These are phyloP conservation scores for Adoxophyes honmai DNA, from an alignment of 1,140 invertebrate species.

Conservation along the genomic window DNA sequence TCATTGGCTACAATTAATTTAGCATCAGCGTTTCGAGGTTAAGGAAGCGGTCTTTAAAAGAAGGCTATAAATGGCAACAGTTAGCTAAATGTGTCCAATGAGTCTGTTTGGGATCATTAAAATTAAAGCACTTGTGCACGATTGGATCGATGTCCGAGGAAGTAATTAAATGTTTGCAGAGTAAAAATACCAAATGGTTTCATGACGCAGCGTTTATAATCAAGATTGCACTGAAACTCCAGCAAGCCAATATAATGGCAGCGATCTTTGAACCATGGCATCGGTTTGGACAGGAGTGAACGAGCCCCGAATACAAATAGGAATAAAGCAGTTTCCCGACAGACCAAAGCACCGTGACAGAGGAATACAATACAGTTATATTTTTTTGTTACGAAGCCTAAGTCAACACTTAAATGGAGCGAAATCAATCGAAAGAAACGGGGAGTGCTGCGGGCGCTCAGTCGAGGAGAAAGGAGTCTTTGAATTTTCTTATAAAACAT, in stretches of 20 bases:
- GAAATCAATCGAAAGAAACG: conserved; percentile 1
- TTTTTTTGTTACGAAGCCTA: background rate
- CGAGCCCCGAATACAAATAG: no score
- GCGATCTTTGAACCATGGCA: no score
- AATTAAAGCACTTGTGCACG: background rate
- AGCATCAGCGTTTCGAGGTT: background rate
- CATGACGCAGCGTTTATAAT: background rate
- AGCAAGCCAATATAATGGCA: no score
- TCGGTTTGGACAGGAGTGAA: no score
- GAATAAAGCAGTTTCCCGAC: no score
- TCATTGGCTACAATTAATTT: background rate
- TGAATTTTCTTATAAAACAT: background rate
- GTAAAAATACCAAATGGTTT: background rate
- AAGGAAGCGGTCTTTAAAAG: background rate
- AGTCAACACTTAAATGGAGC: conserved; percentile 11
- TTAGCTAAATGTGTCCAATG: conserved; percentile 3
- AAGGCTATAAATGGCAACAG: conserved; percentile 1
- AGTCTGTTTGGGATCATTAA: background rate
- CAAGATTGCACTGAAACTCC: background rate
- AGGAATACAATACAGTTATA: background rate
- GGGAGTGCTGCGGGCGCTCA: background rate
- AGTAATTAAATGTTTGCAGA: background rate
- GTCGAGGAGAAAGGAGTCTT: background rate
- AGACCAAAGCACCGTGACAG: no score
- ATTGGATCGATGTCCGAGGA: background rate